A percentile compares a stretch with the other conserved stretches of the same genome.
These are phyloP conservation scores for Crotalus tigris DNA, from an alignment of 2,113 vertebrate species.

Conservation along the genomic window DNA sequence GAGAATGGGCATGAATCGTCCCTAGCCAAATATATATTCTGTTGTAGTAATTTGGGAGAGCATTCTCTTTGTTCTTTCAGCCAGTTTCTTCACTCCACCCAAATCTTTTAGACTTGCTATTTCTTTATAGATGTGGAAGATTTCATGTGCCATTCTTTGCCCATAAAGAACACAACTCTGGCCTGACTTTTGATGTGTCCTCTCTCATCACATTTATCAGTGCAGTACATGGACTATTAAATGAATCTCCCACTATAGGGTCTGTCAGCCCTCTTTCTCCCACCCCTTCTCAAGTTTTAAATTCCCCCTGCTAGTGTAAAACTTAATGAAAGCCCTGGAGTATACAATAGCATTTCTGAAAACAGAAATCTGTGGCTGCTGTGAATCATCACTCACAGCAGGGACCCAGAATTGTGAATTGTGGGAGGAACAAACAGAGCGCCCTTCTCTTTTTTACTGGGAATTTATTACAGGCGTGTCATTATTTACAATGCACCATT, in stretches of 20 bases:
- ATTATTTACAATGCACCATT: constrained; percentile 81
- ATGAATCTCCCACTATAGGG: constrained; percentile 56
- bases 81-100: neutral
- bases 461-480: constrained; percentile 79
- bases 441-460: constrained; percentile 74
- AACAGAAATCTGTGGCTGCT: constrained; percentile 77
- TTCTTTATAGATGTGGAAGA: constrained; percentile 54
- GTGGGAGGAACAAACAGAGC: constrained; percentile 68
- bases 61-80: neutral
- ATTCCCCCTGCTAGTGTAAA: constrained; percentile 75
- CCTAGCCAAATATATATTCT: constrained; percentile 49
- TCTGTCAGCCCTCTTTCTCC: constrained; percentile 49
- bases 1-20: constrained; percentile 12
- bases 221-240: constrained; percentile 45
- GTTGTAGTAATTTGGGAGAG: constrained; percentile 48
- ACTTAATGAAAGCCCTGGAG: constrained; percentile 78
- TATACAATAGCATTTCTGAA: constrained; percentile 77
- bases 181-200: constrained; percentile 49
- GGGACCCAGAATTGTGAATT: constrained; percentile 74
- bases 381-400: constrained; percentile 77
- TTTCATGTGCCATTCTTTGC: constrained; percentile 54
- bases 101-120: neutral
- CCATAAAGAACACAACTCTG: constrained; percentile 47
- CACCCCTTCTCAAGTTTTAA: constrained; percentile 62
- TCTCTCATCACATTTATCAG: constrained; percentile 52